phyloP scores from a whole-genome alignment of 1,140 invertebrate genomes.

The Neoseiulus cucumeris region DNA sequence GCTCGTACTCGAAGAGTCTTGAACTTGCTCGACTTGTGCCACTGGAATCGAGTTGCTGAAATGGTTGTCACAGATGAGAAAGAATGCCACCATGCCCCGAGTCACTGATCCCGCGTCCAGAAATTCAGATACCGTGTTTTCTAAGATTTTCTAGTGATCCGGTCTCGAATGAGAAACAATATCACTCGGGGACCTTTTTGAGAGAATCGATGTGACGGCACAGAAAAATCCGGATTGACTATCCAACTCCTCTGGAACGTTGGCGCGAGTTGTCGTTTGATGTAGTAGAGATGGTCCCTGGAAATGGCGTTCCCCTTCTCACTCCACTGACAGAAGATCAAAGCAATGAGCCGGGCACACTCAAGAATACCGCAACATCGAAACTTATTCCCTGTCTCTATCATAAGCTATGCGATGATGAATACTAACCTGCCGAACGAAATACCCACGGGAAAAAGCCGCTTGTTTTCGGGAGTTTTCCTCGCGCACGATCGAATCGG shows the following conservation, averaged over 20 bases:
- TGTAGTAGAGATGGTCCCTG: background rate
- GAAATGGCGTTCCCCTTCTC: too few species aligned
- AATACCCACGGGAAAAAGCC: too few species aligned
- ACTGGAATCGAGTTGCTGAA: background rate
- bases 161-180: background rate
- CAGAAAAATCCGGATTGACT: background rate
- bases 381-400: too few species aligned
- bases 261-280: background rate
- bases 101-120: background rate
- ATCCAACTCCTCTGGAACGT: background rate
- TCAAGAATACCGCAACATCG: too few species aligned
- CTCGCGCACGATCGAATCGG: too few species aligned
- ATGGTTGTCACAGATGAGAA: background rate
- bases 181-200: background rate
- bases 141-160: background rate
- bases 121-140: too few species aligned
- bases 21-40: background rate
- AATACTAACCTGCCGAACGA: too few species aligned
- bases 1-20: background rate
- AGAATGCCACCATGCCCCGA: background rate
- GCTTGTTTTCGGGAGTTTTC: too few species aligned
- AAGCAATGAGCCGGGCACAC: too few species aligned
- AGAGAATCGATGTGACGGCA: background rate
- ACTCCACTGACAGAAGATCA: too few species aligned
- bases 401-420: too few species aligned